phyloP scores from a whole-genome alignment of 1,140 invertebrate species.

The Chelonus insularis region DNA sequence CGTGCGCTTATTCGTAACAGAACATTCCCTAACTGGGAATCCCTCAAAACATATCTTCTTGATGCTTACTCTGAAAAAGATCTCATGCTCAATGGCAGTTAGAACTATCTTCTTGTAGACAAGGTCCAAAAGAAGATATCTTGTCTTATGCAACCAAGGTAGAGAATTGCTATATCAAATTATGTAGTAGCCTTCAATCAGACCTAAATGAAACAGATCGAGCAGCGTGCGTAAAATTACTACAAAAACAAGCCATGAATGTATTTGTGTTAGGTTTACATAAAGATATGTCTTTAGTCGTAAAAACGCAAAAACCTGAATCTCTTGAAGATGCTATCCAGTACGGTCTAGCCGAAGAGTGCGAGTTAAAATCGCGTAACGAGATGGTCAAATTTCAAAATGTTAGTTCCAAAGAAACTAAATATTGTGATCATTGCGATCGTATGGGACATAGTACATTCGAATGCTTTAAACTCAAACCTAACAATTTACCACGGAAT shows the following conservation, averaged over 20 bases:
- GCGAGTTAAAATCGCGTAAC: constrained; percentile 16
- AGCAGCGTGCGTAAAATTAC: constrained; percentile 22
- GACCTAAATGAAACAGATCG: neutral
- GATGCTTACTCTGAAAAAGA: constrained; percentile 24
- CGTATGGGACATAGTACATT: constrained; percentile 6
- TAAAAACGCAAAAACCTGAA: constrained; percentile 2
- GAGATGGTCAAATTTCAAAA: constrained; percentile 14
- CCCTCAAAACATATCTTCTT: constrained; percentile 20
- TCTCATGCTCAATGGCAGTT: constrained; percentile 30
- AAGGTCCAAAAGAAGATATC: constrained; percentile 24
- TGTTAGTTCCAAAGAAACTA: constrained; percentile 12
- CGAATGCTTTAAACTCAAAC: neutral
- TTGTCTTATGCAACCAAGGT: constrained; percentile 21
- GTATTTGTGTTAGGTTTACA: constrained; percentile 27
- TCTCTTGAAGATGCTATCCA: constrained; percentile 27
- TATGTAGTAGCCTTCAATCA: constrained; percentile 25
- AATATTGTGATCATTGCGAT: constrained; percentile 16
- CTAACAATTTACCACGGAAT: neutral
- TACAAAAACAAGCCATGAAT: constrained; percentile 27
- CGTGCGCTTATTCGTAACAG: constrained; percentile 22
- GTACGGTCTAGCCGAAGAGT: constrained; percentile 26
- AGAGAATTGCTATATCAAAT: constrained; percentile 26
- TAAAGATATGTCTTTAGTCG: too few species aligned
- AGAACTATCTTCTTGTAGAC: constrained; percentile 29
- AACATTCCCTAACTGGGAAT: constrained; percentile 17